These are phyloP conservation scores for Chloroceryle inda DNA, from an alignment of 2,797 vertebrate genomes.

Conservation along the genomic window DNA sequence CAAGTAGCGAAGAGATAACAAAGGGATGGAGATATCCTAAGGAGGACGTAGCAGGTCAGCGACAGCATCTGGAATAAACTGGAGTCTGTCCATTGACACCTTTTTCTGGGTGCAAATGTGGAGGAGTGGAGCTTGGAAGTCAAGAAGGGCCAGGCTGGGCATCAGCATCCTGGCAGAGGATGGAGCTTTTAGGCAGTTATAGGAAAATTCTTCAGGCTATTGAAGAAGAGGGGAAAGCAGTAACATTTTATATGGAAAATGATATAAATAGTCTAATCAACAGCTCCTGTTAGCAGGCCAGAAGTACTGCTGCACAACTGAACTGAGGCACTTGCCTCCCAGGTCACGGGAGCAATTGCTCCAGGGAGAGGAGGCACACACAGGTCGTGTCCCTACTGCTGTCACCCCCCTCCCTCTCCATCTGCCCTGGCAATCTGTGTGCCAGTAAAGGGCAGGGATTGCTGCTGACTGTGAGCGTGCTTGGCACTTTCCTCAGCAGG, in stretches of 20 bases:
- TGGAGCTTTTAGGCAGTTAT: neutral
- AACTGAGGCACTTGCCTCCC: neutral
- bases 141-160: neutral
- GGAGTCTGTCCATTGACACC: accelerated
- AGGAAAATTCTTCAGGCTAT: neutral
- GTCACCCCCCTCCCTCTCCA: neutral
- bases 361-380: neutral
- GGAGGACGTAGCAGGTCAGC: accelerated
- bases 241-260: neutral
- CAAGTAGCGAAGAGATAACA: too few species aligned
- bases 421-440: neutral
- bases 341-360: neutral
- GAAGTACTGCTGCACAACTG: neutral
- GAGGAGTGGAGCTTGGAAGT: neutral
- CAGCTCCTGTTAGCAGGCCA: neutral
- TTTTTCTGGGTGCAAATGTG: neutral
- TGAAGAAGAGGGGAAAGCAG: neutral
- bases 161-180: neutral
- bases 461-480: neutral
- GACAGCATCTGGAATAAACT: neutral
- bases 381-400: neutral
- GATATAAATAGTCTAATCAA: neutral
- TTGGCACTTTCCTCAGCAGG: neutral
- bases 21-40: neutral
- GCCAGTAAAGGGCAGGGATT: neutral